Evolutionary conservation across 2,797 vertebrate species (phyloP), one percentile per base, ranked within the genome.

Genomic region (Saxicola maurus): DNA sequence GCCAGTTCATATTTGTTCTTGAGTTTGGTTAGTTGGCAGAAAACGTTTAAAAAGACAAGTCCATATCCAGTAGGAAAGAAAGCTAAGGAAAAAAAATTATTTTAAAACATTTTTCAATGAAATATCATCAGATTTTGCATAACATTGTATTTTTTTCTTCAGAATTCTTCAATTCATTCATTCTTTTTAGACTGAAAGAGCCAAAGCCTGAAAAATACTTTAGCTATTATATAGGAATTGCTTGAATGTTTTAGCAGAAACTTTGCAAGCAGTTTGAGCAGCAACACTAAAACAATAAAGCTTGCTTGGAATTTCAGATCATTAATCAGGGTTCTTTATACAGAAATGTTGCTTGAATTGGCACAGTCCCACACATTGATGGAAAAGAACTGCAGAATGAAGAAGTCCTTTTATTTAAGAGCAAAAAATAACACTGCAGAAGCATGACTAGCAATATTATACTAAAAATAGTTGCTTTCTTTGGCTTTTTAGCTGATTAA

Each of bases 401-500:
- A 93, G 48, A 91, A 89, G 48, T 59, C 37, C 68, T 90, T 92
- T 86, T 90, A 89, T 87, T 94, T 94, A 67, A 94, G 69, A 86
- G 74, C 49, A 91, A 86, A 94, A 94, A 91, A 91, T 67, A 93
- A 82, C 87, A 76, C 91, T 86, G 69, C 48, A 89, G 85, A 91
- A 92, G 80, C 89, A 93, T 94, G 94, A 92, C 82, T 93, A 76
- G 91, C 67, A 89, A 86, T 92, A 91, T 93, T 90, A 79, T 67
- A 56, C 91, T 91, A 93, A 91, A 95, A 94, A 94, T 92, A 94
- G 87, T 79, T 89, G 56, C 85, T 86, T 86, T 91, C 82, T 91
- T 92, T 92, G 93, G 87, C 85, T 92, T 94, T 89, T 94, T 92
- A 92, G 87, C 77, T 93, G 87, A 94, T 94, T 94, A 95, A 96